A percentile compares a stretch with the other conserved stretches of the same genome.
Conservation (phyloP, 2,888 invertebrate genomes). For the Chymomyza caudatula region DNA sequence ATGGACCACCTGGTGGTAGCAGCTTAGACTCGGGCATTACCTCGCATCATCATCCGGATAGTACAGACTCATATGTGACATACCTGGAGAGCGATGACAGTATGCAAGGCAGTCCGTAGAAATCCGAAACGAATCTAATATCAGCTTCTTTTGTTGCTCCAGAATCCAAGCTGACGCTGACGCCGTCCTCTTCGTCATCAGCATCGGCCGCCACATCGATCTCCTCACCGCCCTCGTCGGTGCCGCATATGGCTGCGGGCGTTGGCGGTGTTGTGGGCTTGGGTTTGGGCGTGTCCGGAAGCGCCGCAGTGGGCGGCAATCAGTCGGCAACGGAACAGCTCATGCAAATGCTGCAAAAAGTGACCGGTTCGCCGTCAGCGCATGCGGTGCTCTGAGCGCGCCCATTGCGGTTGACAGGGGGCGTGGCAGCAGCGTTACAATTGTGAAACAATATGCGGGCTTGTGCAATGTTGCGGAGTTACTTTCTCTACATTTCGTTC, state of each 20-base stretch:
- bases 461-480: constrained; percentile 39
- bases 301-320: constrained; percentile 34
- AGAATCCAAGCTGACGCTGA: constrained; percentile 77
- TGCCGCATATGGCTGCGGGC: constrained; percentile 28
- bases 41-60: constrained; percentile 86
- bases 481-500: constrained; percentile 12
- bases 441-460: constrained; percentile 19
- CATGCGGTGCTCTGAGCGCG: constrained; percentile 54
- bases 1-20: constrained; percentile 79
- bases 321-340: constrained; percentile 76
- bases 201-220: constrained; percentile 70
- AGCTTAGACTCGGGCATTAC: constrained; percentile 79
- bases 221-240: constrained; percentile 69
- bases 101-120: constrained; percentile 86
- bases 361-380: constrained; percentile 67
- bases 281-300: constrained; percentile 31
- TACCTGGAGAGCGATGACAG: constrained; percentile 94
- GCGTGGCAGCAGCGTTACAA: constrained; percentile 21
- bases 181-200: constrained; percentile 71
- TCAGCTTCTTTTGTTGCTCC: constrained; percentile 78
- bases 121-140: constrained; percentile 76
- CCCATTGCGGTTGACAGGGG: constrained; percentile 8
- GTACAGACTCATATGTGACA: constrained; percentile 92
- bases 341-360: constrained; percentile 77
- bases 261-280: constrained; percentile 33